Base-by-base conservation (phyloP, 2,113 vertebrate species). In the Herpetotheres cachinnans region DNA sequence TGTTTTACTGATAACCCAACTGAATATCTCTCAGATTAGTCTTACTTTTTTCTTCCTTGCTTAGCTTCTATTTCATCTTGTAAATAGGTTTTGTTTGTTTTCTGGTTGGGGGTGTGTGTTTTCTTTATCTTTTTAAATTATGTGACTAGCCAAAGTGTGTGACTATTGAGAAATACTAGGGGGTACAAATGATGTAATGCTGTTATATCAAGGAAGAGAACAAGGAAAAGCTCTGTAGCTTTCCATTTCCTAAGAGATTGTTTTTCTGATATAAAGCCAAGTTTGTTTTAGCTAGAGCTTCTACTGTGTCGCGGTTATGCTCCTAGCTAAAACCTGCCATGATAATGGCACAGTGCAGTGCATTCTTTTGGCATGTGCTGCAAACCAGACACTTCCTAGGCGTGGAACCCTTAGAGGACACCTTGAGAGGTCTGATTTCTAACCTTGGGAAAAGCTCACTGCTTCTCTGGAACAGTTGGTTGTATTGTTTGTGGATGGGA, bases 251-350 rank as follows among this genome's bases (percentile, higher is more conserved):
- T 38, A 49, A 16, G 40, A 29, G 13, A 42, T 24, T 55, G 5
- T 15, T 61, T 49, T 73, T 74, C 32, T 85, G 29, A 34, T 29
- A 13, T 13, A 50, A 61, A 42, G 15, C 25, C 10, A 70, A 40
- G 13, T 13, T 52, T 1, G 1, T 63, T 70, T 70, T 76, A 63
- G 22, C 15, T n/a, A 32, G 42, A 21, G 20, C 12, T 90, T 11
- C 32, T 49, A 24, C 24, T 2, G 8, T 4, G 6, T 25, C 1
- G 3, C 0, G 0, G 26, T 24, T 44, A 34, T 3, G 13, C 18
- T 79, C 10, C 20, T 26, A 11, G 29, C 25, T 50, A 46, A 70
- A 71, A 58, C 34, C 36, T 52, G 27, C 13, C 5, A 5, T 7
- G 56, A 4, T 46, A 38, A 40, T 10, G 30, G 22, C 42, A 44